Conservation (phyloP, 2,888 invertebrate genomes). For the Sthenelais limicola region DNA sequence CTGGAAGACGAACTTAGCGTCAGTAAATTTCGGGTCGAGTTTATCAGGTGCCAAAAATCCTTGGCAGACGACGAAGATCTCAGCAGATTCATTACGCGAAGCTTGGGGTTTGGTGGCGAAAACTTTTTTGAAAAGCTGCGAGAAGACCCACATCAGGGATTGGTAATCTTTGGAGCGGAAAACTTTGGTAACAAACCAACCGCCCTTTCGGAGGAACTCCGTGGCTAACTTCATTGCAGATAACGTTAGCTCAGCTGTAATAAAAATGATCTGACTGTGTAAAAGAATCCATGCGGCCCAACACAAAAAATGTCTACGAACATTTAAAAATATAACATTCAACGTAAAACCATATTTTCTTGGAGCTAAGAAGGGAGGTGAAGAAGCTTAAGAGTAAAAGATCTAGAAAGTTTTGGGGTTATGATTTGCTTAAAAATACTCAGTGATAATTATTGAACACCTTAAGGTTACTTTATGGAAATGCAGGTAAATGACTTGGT, state of each 20-base stretch:
- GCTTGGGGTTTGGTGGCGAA: slow-evolving; percentile 99
- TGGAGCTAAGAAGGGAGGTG: too few relatives aligned
- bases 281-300: too few relatives aligned
- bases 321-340: too few relatives aligned
- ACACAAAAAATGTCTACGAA: too few relatives aligned
- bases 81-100: slow-evolving; percentile 97
- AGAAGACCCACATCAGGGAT: slow-evolving; percentile 93
- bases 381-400: too few relatives aligned
- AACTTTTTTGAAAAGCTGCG: slow-evolving; percentile 92
- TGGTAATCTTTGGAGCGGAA: slow-evolving; percentile 99
- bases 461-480: too few relatives aligned
- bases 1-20: slow-evolving; percentile 95
- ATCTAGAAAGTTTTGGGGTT: too few relatives aligned
- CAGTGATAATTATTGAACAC: too few relatives aligned
- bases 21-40: slow-evolving; percentile 92
- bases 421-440: too few relatives aligned
- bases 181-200: slow-evolving; percentile 98
- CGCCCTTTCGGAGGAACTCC: slow-evolving; percentile 89
- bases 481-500: too few relatives aligned
- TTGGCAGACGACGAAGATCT: slow-evolving; percentile 99
- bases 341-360: too few relatives aligned
- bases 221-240: slow-evolving; percentile 93
- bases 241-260: slow-evolving; percentile 85
- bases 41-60: slow-evolving; percentile 89
- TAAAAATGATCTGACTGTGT: slow-evolving; percentile 27